Conservation (phyloP, 2,888 invertebrate species). For the Tipula vernalis region DNA sequence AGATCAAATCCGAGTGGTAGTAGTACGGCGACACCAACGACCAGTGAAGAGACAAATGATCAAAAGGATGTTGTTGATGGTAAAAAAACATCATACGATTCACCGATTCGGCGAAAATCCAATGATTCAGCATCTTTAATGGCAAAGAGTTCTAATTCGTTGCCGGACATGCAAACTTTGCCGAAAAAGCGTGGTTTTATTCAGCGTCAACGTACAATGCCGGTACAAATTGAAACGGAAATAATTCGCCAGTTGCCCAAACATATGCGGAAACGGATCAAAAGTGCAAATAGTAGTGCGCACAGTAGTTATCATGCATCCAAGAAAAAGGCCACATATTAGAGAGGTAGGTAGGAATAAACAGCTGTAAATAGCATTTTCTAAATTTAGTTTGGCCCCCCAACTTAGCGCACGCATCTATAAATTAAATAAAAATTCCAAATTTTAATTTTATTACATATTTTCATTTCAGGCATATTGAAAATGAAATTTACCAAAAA, state of each 20-base stretch:
- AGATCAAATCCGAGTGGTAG: not conserved
- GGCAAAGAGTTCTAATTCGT: not conserved
- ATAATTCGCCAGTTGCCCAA: slow-evolving; percentile 32
- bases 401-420: not conserved
- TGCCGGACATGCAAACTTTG: not conserved
- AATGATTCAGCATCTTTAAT: not conserved
- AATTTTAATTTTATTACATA: not conserved
- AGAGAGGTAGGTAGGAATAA: not conserved
- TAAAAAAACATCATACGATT: not conserved
- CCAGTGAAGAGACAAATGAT: not conserved
- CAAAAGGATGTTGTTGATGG: not conserved
- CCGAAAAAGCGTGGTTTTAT: not conserved
- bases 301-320: not conserved
- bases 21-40: not conserved
- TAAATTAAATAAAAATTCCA: not conserved
- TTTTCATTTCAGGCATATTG: not conserved
- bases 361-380: not conserved
- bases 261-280: slow-evolving; percentile 29
- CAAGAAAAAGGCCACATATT: not conserved
- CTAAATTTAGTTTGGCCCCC: not conserved
- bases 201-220: slow-evolving; percentile 32
- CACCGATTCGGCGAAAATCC: not conserved
- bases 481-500: not conserved
- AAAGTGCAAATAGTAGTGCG: slow-evolving; percentile 25
- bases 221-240: slow-evolving; percentile 34